Percentiles rank a stretch among this genome's conserved stretches.
These are phyloP conservation scores for Pandion haliaetus DNA, from an alignment of 2,113 vertebrate genomes.

Conservation along the genomic window DNA sequence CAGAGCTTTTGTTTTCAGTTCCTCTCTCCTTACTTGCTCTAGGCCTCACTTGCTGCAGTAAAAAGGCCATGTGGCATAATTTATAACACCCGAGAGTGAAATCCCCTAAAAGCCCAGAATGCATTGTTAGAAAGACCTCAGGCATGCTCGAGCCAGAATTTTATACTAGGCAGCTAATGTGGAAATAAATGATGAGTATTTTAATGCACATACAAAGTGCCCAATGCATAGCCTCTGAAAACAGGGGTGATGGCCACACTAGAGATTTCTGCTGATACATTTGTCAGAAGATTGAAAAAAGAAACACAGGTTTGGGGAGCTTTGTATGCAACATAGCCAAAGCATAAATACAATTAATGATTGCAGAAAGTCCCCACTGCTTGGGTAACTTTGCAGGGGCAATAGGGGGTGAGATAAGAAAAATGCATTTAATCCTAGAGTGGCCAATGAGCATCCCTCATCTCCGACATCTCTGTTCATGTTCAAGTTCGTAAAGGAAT, in stretches of 20 bases:
- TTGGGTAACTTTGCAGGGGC: not conserved
- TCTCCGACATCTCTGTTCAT: not conserved
- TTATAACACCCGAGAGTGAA: not conserved
- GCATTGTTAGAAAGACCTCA: not conserved
- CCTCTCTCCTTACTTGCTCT: not conserved
- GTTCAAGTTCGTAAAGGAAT: not conserved
- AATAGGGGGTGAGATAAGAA: not conserved
- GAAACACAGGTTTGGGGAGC: not conserved
- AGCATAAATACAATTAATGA: not conserved
- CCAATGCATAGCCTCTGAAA: not conserved
- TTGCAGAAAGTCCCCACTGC: not conserved
- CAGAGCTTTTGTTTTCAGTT: not conserved
- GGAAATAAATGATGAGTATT: constrained; percentile 1
- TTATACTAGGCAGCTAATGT: not conserved
- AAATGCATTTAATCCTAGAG: not conserved
- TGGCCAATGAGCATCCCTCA: not conserved
- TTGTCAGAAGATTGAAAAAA: not conserved
- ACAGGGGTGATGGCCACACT: not conserved
- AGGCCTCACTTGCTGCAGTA: not conserved
- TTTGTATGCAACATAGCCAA: not conserved
- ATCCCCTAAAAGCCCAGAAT: not conserved
- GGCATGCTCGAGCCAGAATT: not conserved
- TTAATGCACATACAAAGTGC: not conserved
- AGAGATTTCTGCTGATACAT: not conserved
- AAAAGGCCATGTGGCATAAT: not conserved